These are phyloP conservation scores for Polydesmus complanatus DNA, from an alignment of 2,888 invertebrate species.

Conservation along the genomic window DNA sequence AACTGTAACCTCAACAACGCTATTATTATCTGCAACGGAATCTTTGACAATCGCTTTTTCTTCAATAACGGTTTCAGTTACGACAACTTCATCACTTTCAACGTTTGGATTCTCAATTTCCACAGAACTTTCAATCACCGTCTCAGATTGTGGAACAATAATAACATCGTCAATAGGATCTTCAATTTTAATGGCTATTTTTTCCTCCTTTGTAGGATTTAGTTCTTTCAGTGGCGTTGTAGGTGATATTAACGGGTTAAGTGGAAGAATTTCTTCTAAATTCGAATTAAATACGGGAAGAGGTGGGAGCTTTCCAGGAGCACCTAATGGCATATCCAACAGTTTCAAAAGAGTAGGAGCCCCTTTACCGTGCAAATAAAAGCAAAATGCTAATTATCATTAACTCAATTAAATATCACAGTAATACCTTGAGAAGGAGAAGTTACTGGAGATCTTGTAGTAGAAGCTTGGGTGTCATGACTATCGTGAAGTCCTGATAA, in stretches of 20 bases:
- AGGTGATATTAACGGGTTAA: conserved; percentile 9
- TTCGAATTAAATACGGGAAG: conserved; percentile 24
- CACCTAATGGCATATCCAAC: conserved; percentile 42
- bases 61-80: neutral
- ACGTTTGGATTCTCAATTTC: neutral
- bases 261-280: neutral
- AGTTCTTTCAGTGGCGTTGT: neutral
- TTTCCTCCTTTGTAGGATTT: too few relatives aligned
- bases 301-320: conserved; percentile 30
- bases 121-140: neutral
- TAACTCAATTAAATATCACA: neutral
- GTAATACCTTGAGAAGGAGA: conserved; percentile 13
- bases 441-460: conserved; percentile 7
- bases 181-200: neutral
- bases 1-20: neutral
- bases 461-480: conserved; percentile 3
- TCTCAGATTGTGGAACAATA: neutral
- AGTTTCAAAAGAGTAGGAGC: conserved; percentile 62
- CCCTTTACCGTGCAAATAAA: conserved; percentile 33
- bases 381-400: too few relatives aligned
- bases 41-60: neutral
- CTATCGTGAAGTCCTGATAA: conserved; percentile 9
- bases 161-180: neutral
- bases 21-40: neutral
- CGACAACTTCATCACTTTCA: neutral